Evolutionary conservation across 2,888 invertebrate genomes (phyloP), one percentile per base, ranked within the genome.

Genomic region (Liopterus haemorrhoidalis): DNA sequence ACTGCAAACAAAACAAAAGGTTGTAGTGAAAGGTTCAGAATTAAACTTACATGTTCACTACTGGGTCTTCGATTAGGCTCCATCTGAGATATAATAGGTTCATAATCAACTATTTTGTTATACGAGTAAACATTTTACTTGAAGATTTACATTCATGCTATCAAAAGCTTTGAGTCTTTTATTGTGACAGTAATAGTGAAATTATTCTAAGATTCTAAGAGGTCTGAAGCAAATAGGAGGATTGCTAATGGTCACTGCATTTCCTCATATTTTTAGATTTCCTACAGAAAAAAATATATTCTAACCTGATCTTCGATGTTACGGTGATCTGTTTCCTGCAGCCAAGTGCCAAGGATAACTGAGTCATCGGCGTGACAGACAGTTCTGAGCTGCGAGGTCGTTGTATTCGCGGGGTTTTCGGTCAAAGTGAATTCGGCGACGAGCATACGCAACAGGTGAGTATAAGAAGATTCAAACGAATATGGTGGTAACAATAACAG

Each of bases 251-350:
- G 5, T 22, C 22, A 22, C 5, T 22, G 5, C 22, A 22, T 6
- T 22, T 22, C 5, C 9, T 22, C 9, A 5, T 22, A 6, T 22
- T 6, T 22, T 8, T 21, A 33, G n/a, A 25, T 16, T 21, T 6
- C 12, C 18, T 43, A 4, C n/a, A 31, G 11, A 39, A 32, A 35
- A 43, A 38, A 32, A 24, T 8, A 32, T 11, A 18, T 24, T 60
- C 61, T 57, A 70, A 95, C 95, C 82, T 96, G 96, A 71, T 96
- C 95, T 70, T 97, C 97, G 54, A 97, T 92, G 33, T 87, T 87
- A 49, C 91, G 84, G 67, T 97, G 95, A 67, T 96, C 95, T 0
- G 93, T 94, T 64, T 96, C 94, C 64, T 93, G 91, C 27, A 95
- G 76, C 90, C 94, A 94, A 37, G 92, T 91, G 8, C 94, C 94